Evolutionary conservation across 2,113 vertebrate species (phyloP), one percentile per base, ranked within the genome.

Genomic region (Patagioenas fasciata): DNA sequence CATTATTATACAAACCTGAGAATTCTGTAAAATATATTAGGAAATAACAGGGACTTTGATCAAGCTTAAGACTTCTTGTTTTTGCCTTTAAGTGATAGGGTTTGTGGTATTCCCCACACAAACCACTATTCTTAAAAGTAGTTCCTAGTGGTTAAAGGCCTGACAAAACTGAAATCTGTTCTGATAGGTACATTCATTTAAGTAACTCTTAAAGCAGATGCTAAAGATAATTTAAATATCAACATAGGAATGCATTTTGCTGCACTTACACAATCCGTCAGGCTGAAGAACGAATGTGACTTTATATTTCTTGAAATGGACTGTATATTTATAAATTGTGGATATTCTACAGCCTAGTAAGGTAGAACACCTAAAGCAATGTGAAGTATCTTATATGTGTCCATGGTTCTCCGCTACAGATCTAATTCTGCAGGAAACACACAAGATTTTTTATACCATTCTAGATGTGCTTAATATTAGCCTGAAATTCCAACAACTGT

Each of bases 1-100:
- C 69, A 60, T 77, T 62, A 47, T 48, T 58, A 58, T 71, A 47
- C 26, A 89, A 81, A 70, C 69, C 26, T 79, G 73, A 83, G 29
- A 91, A n/a, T n/a, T 62, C 78, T 94, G 26, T 44, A 90, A 79
- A 85, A 88, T 47, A 81, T 83, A 53, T 36, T 83, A 96, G 81
- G 71, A 96, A 90, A 85, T 28, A 88, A 82, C 54, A 67, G 32
- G 83, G 44, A 28, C 23, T 80, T 69, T 2, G 3, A 50, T 72
- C 40, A 86, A 60, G 4, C 10, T 54, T 56, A 42, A 65, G 21
- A 60, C 28, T 64, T 44, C 9, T 36, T 28, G 13, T 24, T 60
- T 47, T 32, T 81, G 23, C 56, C 31, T 73, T 85, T 38, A 42
- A 44, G 58, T 44, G 6, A 44, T 0, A 11, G 6, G 1, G 32